Evolutionary conservation across 2,113 vertebrate species (phyloP), one percentile per base, ranked within the genome.

Genomic region (Clupea harengus): DNA sequence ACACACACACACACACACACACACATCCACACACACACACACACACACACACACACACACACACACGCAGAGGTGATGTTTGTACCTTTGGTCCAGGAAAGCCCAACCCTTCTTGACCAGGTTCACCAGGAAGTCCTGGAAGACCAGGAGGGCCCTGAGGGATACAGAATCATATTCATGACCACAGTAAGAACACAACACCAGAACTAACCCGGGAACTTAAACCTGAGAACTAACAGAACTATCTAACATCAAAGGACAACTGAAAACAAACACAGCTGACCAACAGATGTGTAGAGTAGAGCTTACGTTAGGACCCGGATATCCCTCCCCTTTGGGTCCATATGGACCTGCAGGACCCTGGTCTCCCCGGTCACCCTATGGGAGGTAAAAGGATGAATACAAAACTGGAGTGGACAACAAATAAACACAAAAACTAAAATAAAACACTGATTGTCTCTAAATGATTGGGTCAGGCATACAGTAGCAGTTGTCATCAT

Each of bases 251-350:
- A 85, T 13, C 44, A 84, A 45, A 60, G 11, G 2, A 4, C 52
- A 52, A 25, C n/a, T 64, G 22, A 20, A 44, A 11, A 49, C 47
- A 52, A 39, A 60, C 1, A 60, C 1, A 64, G 49, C 22, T 54
- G 32, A 15, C 54, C 6, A 20, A 60, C 18, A 60, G 20, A 6
- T 4, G 3, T 6, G 45, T 44, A 82, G 10, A 28, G n/a, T 47
- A 17, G 39, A 47, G 90, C 95, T 97, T 92, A 97, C 97, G 45
- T 88, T 88, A 84, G 95, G 94, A 83, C 97, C 97, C 0, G 96
- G 95, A 88, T 94, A 97, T 5, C 96, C 97, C 0, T 97, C 96
- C 91, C 97, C 97, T 95, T 97, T 98, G 81, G 94, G 94, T 64
- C 97, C 97, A 32, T 93, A 93, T 82, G 95, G 96, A 83, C 97